Evolutionary conservation across 1,140 invertebrate species (phyloP).

Genomic region (Micrasema minimum): DNA sequence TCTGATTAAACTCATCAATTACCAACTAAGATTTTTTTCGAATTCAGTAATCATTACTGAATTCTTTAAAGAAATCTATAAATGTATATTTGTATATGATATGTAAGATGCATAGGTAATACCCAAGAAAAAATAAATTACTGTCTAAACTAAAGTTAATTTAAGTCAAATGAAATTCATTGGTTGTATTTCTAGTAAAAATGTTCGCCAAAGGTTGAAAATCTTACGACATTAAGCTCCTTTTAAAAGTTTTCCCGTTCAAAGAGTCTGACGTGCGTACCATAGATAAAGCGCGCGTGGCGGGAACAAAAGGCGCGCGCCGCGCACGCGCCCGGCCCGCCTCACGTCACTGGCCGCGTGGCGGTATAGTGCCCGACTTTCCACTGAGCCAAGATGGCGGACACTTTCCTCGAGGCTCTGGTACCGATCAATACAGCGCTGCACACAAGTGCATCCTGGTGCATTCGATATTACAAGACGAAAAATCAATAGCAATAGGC

Average conservation of each 20-base stretch:
- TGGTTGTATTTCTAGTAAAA: background rate
- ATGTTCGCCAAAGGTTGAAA: conserved; percentile 3
- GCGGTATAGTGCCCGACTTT: conserved; percentile 38
- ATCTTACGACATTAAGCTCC: conserved; percentile 18
- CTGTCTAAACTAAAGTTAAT: too few species aligned
- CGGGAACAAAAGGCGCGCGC: conserved; percentile 15
- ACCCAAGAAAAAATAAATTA: too few species aligned
- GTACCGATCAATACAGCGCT: conserved; percentile 23
- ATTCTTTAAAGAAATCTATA: too few species aligned
- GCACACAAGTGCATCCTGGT: conserved; percentile 11
- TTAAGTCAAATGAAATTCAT: too few species aligned
- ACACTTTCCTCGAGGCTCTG: conserved; percentile 18
- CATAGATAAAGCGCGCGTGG: conserved; percentile 37
- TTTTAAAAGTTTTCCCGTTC: conserved; percentile 30
- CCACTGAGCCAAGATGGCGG: conserved; percentile 35
- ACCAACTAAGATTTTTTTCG: too few species aligned
- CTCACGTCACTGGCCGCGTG: conserved; percentile 30
- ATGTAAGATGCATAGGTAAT: too few species aligned
- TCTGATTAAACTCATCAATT: too few species aligned
- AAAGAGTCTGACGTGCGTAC: conserved; percentile 21
- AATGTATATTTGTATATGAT: too few species aligned
- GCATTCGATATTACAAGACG: background rate
- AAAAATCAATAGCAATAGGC: too few species aligned
- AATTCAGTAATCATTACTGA: too few species aligned
- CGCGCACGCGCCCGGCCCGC: conserved; percentile 18